Percentiles rank a stretch among this genome's conserved stretches.
Conservation (phyloP, 2,113 vertebrate species). For the Sturnira hondurensis region DNA sequence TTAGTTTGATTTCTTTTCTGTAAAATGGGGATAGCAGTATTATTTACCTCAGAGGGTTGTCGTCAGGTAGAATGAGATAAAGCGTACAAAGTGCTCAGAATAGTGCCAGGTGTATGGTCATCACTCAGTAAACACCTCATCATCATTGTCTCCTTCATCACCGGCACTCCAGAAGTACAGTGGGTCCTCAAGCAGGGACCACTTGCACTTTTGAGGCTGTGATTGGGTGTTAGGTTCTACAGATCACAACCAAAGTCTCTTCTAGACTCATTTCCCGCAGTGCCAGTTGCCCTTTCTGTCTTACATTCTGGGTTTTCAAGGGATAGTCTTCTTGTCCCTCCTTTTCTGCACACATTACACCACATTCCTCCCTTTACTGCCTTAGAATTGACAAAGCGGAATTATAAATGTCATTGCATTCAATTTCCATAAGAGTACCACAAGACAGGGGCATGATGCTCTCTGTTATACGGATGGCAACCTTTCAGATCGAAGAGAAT, state of each 20-base stretch:
- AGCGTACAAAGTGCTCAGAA: background rate
- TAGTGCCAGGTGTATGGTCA: background rate
- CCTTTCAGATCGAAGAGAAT: background rate
- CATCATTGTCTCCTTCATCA: background rate
- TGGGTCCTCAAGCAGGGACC: background rate
- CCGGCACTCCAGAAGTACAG: background rate
- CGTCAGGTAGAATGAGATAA: background rate
- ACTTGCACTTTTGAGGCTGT: background rate
- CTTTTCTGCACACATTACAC: background rate
- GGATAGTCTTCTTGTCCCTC: background rate
- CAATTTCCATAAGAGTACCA: background rate
- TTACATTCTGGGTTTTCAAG: background rate
- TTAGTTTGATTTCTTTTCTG: background rate
- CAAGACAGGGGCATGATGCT: background rate
- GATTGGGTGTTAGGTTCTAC: background rate
- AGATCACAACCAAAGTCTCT: background rate
- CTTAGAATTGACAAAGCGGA: background rate
- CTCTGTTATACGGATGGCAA: background rate
- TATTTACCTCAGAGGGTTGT: background rate
- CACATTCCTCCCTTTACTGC: background rate
- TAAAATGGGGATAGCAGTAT: background rate
- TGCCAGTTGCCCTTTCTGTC: background rate
- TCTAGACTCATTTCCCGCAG: background rate
- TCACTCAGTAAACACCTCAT: background rate
- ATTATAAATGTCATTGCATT: background rate